Evolutionary conservation across 2,888 invertebrate species (phyloP), one percentile per base, ranked within the genome.

Genomic region (Thumatha senex): DNA sequence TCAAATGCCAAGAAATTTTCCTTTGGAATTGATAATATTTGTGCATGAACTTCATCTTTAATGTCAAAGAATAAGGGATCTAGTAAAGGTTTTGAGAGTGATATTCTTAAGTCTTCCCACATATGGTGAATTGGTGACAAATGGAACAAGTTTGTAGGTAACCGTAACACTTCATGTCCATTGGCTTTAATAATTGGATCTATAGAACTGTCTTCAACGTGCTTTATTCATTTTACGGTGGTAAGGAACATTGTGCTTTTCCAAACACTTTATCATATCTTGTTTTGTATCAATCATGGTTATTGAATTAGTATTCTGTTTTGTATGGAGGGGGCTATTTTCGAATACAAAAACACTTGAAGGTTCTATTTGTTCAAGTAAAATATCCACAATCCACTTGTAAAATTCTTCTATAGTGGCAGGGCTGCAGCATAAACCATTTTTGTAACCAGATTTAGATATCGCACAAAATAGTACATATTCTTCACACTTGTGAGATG

Each of bases 301-400:
- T 31, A 84, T 68, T 7, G 53, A 10, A 13, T 68, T 58, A 15
- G 56, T 46, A 15, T 58, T 53, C 1, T 47, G 8, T 40, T 50
- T 53, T 15, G 71, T 70, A 58, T 76, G 76, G 10, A 79, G 48
- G 12, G 66, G 63, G 53, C 69, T 72, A 31, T 70, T 71, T 46
- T 79, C 72, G 55, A 86, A 69, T 14, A 86, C 58, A 45, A 86
- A 61, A n/a, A 76, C 54, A 55, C 78, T 76, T 10, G 63, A 60
- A 8, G 59, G 57, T 46, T 57, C 51, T 13, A 86, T 54, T 7
- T 35, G 30, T 15, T 63, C 56, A 9, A 82, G 33, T 12, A 84
- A 56, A 24, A 79, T 63, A 48, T 78, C 72, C 48, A 58, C 56
- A n/a, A 85, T 40, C 86, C 84, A 86, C 51, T 78, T 83, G n/a